Conservation (phyloP, 2,113 vertebrate species). For the Polypterus bichir region DNA sequence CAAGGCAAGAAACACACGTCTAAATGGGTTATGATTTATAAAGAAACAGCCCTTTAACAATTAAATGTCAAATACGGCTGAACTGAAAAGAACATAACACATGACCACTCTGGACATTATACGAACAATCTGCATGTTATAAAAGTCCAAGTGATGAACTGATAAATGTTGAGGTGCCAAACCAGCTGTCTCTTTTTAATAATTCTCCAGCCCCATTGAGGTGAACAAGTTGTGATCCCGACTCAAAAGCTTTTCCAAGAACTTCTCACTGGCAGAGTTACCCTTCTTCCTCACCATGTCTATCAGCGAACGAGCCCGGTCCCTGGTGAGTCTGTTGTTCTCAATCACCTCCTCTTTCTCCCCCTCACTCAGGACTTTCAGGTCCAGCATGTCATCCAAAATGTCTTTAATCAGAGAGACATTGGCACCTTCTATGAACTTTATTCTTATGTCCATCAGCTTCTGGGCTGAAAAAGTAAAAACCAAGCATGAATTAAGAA, state of each 20-base stretch:
- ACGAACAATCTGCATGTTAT: no score
- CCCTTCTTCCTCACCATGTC: slow-evolving; percentile 46
- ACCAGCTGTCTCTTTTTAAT: no score
- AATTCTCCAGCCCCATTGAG: slow-evolving; percentile 21
- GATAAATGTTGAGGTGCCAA: no score
- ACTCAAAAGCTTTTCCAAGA: slow-evolving; percentile 22
- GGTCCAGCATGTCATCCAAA: slow-evolving; percentile 36
- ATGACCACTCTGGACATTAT: no score
- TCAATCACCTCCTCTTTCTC: slow-evolving; percentile 36
- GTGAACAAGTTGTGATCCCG: slow-evolving; percentile 22
- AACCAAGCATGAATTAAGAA: no score
- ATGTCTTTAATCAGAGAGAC: slow-evolving; percentile 22
- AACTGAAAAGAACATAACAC: no score
- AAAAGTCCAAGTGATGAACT: no score
- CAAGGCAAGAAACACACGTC: no score
- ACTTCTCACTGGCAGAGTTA: slow-evolving; percentile 21
- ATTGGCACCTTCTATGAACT: slow-evolving; percentile 21
- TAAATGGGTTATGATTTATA: no score
- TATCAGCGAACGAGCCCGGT: slow-evolving; percentile 42
- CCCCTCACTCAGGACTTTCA: slow-evolving; percentile 23
- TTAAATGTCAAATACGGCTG: no score
- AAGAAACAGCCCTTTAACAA: no score
- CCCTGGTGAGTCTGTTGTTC: fast-evolving
- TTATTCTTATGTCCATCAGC: slow-evolving; percentile 15
- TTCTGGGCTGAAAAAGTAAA: slow-evolving; percentile 4